Evolutionary conservation across 2,888 invertebrate species (phyloP), one percentile per base, ranked within the genome.

Genomic region (Pristionchus entomophagus): DNA sequence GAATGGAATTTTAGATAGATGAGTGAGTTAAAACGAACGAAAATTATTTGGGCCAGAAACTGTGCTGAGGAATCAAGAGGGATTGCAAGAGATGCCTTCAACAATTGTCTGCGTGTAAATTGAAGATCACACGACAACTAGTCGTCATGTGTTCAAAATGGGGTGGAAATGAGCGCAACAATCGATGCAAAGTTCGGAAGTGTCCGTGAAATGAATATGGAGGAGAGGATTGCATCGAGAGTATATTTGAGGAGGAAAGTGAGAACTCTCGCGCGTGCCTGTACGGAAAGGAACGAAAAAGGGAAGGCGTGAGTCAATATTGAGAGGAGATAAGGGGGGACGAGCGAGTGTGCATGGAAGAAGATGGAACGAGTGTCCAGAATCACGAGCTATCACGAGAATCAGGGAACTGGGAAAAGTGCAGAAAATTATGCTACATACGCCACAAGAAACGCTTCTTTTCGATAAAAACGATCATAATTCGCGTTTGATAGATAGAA

Each of bases 281-380:
- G 73, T 73, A 73, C 73, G 73, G 41, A 73, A 73, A 73, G 73
- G 73, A 73, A 73, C 73, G 73, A 73, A 73, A 73, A 73, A 73
- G n/a, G n/a, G n/a, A n/a, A n/a, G n/a, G n/a, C 73, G 73, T 73
- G 73, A 73, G 73, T 73, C 73, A 73, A 73, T 73, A 73, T 73
- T 73, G 73, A 45, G 73, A 73, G 41, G 73, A 41, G 73, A 19
- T 35, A 73, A 73, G 73, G 45, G 41, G 69, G 41, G 65, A 65
- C 32, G 32, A 32, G 65, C 29, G n/a, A 45, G 26, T 56, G 65
- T 65, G 73, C 73, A 73, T 73, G 73, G 41, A 45, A 73, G 38
- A 45, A 26, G 41, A 45, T 38, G 41, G 73, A 73, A 73, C 38
- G 73, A 35, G 35, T 65, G 65, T 65, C 65, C 65, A 65, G 65